A percentile compares a stretch with the other conserved stretches of the same genome.
These are phyloP conservation scores for Rhinella marina DNA, from an alignment of 2,797 vertebrate genomes.

Conservation along the genomic window DNA sequence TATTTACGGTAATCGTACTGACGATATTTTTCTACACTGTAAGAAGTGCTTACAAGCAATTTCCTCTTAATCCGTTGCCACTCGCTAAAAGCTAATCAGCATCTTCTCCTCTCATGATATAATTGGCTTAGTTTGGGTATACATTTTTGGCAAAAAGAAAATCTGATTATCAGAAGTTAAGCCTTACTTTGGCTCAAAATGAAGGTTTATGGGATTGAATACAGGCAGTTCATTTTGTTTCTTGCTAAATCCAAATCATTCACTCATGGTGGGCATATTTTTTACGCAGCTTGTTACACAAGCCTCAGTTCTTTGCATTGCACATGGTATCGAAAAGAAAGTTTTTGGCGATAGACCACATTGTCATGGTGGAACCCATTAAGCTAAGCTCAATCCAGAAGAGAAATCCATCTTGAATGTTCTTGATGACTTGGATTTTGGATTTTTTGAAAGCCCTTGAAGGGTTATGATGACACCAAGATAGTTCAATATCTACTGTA, in stretches of 20 bases:
- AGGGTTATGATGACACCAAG: no score
- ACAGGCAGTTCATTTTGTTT: background rate
- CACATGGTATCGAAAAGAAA: background rate
- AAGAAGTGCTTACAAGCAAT: conserved; percentile 14
- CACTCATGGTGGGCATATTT: background rate
- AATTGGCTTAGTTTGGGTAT: conserved; percentile 36
- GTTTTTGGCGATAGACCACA: background rate
- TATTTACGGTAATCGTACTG: background rate
- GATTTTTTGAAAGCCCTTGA: no score
- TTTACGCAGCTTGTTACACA: no score
- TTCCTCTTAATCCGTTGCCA: conserved; percentile 13
- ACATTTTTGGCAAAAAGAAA: conserved; percentile 37
- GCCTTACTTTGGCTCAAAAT: background rate
- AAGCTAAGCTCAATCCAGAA: no score
- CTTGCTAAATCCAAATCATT: background rate
- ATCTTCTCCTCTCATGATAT: background rate
- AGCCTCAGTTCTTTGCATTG: background rate
- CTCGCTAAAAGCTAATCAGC: conserved; percentile 17
- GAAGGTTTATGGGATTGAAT: background rate
- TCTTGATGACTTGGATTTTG: no score
- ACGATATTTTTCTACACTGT: background rate
- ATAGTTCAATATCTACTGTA: no score
- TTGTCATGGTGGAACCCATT: background rate
- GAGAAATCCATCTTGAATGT: no score
- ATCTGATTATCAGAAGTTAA: conserved; percentile 32